Conservation (phyloP, 35 echinoderm and acorn worm species). For the Chiridota heheva region DNA sequence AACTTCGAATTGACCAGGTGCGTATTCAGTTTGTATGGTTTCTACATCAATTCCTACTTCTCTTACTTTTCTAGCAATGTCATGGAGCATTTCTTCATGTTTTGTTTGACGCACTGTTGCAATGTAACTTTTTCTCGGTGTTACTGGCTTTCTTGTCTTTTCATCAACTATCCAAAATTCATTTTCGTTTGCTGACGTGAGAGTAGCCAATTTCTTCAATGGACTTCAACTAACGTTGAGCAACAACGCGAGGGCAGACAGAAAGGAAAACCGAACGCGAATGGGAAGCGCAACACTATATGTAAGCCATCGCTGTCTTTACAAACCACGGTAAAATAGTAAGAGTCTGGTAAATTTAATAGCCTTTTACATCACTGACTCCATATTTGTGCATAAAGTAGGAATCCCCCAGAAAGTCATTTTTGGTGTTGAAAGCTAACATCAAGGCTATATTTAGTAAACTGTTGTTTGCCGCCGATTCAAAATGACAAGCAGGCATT, state of each 20-base stretch:
- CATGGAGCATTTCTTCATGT: background rate
- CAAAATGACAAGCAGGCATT: no score
- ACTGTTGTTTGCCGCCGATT: no score
- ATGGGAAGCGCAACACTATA: background rate
- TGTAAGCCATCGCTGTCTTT: background rate
- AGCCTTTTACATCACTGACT: background rate
- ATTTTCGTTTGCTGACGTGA: background rate
- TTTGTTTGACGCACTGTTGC: background rate
- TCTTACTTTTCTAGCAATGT: background rate
- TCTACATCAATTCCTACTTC: conserved; percentile 45
- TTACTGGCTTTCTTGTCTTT: conserved; percentile 4
- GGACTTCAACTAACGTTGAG: background rate
- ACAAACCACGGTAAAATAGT: background rate
- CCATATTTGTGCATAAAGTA: no score
- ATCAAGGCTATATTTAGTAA: no score
- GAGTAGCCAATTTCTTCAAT: background rate
- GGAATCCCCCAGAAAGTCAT: no score
- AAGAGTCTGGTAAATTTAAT: background rate
- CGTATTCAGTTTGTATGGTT: conserved; percentile 31
- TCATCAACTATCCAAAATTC: conserved; percentile 4
- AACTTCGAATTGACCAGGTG: conserved; percentile 51
- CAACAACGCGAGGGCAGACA: background rate
- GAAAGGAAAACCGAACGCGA: background rate
- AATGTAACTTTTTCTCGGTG: background rate
- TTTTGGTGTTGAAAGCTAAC: no score